A percentile compares a stretch with the other conserved stretches of the same genome.
Evolutionary conservation across 2,888 invertebrate species (phyloP).

Genomic region (Laothoe populi): DNA sequence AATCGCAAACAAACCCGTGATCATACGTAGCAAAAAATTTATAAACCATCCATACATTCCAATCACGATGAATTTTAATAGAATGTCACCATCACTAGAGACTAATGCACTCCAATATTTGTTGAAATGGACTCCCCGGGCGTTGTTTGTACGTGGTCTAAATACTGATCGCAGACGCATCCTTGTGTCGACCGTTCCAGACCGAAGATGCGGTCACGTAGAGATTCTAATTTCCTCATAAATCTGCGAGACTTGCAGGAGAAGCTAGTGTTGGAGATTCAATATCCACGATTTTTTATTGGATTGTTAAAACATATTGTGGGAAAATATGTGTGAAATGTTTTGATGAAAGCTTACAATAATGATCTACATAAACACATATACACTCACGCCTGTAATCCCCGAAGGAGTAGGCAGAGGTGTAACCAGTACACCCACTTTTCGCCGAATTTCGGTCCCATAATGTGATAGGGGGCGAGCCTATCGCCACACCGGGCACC

Average conservation of each 20-base stretch:
- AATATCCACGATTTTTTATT: slow-evolving; percentile 23
- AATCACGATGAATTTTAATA: slow-evolving; percentile 29
- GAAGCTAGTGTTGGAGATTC: neutral
- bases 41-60: neutral
- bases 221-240: slow-evolving; percentile 64
- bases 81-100: slow-evolving; percentile 34
- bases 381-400: too few species aligned
- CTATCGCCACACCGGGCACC: too few species aligned
- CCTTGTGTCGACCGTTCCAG: slow-evolving; percentile 53
- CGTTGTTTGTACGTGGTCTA: slow-evolving; percentile 62
- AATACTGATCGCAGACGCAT: slow-evolving; percentile 58
- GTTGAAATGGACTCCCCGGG: slow-evolving; percentile 65
- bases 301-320: slow-evolving; percentile 6
- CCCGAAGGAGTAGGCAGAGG: too few species aligned
- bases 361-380: too few species aligned
- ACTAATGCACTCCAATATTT: slow-evolving; percentile 69
- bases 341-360: too few species aligned
- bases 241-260: slow-evolving; percentile 45
- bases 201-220: slow-evolving; percentile 57
- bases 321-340: neutral
- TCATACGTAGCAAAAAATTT: neutral
- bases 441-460: too few species aligned
- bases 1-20: too few species aligned
- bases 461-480: too few species aligned
- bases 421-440: too few species aligned